Base-by-base conservation (phyloP, 2,888 invertebrate genomes). In the Spodoptera littoralis region DNA sequence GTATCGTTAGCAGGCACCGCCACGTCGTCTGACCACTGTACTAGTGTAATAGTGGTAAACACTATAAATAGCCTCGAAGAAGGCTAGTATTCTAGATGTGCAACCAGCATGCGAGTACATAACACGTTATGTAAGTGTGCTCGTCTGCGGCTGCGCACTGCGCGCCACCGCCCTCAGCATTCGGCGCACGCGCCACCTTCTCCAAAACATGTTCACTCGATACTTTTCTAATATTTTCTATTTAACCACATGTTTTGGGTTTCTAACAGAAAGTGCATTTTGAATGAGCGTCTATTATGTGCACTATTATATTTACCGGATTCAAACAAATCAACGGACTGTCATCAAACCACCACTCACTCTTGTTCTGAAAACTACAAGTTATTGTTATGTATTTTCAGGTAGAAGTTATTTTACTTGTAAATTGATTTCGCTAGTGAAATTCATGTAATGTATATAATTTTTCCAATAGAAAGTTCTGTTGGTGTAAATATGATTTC, bases 51-150 rank as follows among this genome's bases (percentile, higher is more conserved):
- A 53, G 55, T 46, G 6, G 22, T 27, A 27, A 22, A 0, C 30
- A 49, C 50, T 51, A 60, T 69, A 74, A 69, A 48, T 54, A 70
- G 12, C 50, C 45, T 47, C 18, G 11, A 46, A 42, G 53, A 18
- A 52, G 27, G 67, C 68, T 73, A 41, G 43, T 52, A 57, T 51
- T 54, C 47, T 43, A 60, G 13, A 70, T 64, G 70, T 72, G 50
- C 65, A 65, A n/a, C 53, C 11, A 60, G 60, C 65, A 65, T 70
- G 48, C 45, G 47, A 50, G 54, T 60, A 70, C 65, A 72, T 72
- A 72, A 70, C 76, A 44, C 50, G 47, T 72, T 75, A 70, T 60
- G 57, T 72, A 75, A 72, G 49, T 36, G 36, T 45, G 12, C 11
- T 1, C 45, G 71, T 48, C 30, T 41, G 30, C 36, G 36, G 8